Evolutionary conservation across 2,113 vertebrate genomes (phyloP).

Genomic region (Dissostichus mawsoni): DNA sequence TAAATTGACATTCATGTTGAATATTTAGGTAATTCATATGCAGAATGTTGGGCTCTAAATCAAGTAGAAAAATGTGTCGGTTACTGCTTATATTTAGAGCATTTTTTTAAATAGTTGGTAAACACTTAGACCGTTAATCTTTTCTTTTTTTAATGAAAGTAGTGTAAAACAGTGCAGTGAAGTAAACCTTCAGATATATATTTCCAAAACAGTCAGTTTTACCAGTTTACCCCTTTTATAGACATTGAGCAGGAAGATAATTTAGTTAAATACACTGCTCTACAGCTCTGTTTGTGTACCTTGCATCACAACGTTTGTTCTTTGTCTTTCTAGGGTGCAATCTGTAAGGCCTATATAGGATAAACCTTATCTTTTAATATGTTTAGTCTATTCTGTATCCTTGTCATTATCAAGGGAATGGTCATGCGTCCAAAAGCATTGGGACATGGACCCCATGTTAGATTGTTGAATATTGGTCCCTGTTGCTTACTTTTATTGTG

Average conservation of each 20-base stretch:
- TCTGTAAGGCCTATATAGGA: neutral
- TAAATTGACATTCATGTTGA: neutral
- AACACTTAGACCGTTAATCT: too few relatives aligned
- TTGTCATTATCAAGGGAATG: neutral
- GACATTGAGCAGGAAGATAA: neutral
- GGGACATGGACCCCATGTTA: neutral
- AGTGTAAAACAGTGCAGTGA: neutral
- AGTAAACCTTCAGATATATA: neutral
- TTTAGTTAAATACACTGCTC: neutral
- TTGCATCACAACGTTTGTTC: neutral
- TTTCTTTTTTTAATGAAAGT: neutral
- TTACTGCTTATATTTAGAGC: neutral
- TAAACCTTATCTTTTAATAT: neutral
- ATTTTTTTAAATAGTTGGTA: neutral
- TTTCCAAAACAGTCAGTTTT: slow-evolving; percentile 5
- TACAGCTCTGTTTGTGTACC: neutral
- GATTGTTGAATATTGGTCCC: neutral
- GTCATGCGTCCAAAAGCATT: neutral
- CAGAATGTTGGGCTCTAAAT: neutral
- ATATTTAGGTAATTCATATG: slow-evolving; percentile 9
- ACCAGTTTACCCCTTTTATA: neutral
- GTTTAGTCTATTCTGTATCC: neutral
- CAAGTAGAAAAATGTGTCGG: neutral
- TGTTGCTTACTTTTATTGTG: neutral
- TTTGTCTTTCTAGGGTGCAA: neutral